Conservation (phyloP, 2,888 invertebrate species). For the Heliconius aoede region DNA sequence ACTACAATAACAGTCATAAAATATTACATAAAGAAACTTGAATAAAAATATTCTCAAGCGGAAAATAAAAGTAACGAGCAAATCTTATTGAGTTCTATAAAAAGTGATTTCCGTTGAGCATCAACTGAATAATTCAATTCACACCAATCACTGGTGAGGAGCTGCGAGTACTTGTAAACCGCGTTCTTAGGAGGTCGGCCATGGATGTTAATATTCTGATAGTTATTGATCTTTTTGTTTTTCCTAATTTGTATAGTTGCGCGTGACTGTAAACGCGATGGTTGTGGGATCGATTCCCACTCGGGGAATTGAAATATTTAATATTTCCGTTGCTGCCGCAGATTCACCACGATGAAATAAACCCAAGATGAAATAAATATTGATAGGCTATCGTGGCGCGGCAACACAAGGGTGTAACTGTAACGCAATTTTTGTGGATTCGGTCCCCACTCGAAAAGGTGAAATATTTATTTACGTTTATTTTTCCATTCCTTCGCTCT, state of each 20-base stretch:
- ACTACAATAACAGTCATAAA: slow-evolving; percentile 16
- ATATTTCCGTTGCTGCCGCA: background rate
- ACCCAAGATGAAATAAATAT: too few relatives aligned
- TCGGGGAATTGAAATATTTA: background rate
- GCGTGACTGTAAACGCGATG: background rate
- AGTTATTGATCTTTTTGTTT: background rate
- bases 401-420: too few relatives aligned
- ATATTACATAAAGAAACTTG: slow-evolving; percentile 13
- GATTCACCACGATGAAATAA: too few relatives aligned
- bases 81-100: slow-evolving; percentile 22
- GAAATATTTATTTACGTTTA: too few relatives aligned
- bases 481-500: too few relatives aligned
- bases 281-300: background rate
- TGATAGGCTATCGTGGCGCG: too few relatives aligned
- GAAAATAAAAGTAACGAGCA: slow-evolving; percentile 24
- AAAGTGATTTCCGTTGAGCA: slow-evolving; percentile 21
- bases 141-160: slow-evolving; percentile 7
- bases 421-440: too few relatives aligned
- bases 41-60: slow-evolving; percentile 17
- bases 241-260: too few relatives aligned
- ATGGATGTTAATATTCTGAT: background rate
- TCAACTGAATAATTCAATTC: slow-evolving; percentile 29
- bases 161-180: slow-evolving; percentile 10
- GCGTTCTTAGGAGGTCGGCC: background rate
- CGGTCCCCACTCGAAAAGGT: too few relatives aligned